phyloP scores from a whole-genome alignment of 2,113 vertebrate genomes.

The Zootoca vivipara region DNA sequence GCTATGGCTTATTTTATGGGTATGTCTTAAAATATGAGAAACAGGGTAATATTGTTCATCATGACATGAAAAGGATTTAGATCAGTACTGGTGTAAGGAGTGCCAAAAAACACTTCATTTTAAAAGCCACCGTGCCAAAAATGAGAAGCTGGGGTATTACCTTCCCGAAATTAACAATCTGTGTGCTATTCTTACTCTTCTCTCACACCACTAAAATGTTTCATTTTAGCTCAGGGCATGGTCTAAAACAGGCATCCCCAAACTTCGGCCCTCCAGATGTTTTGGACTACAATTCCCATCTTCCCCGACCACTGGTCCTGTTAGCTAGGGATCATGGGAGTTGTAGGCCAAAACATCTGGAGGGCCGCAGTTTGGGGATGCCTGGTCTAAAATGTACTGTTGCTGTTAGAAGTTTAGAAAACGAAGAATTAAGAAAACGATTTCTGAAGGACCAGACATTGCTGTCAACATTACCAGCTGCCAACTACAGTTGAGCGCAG shows the following conservation, averaged over 20 bases:
- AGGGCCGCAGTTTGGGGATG: no score
- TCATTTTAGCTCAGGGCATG: no score
- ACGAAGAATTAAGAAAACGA: not conserved
- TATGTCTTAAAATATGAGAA: no score
- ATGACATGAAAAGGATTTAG: not conserved
- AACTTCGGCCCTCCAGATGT: not conserved
- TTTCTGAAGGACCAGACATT: not conserved
- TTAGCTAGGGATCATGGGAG: no score
- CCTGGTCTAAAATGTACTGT: not conserved
- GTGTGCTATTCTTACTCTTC: no score
- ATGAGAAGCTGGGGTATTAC: no score
- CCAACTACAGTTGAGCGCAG: not conserved
- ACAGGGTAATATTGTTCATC: not conserved
- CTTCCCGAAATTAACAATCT: no score
- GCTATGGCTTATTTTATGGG: no score
- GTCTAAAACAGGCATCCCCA: no score
- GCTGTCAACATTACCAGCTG: not conserved
- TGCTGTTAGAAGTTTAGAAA: not conserved
- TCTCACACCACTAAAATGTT: no score
- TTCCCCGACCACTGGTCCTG: not conserved
- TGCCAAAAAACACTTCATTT: not conserved
- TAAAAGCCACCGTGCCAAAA: no score
- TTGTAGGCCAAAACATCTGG: no score
- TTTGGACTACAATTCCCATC: not conserved
- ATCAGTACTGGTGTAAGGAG: not conserved